Evolutionary conservation across 2,888 invertebrate genomes (phyloP).

Genomic region (Volucella bombylans): DNA sequence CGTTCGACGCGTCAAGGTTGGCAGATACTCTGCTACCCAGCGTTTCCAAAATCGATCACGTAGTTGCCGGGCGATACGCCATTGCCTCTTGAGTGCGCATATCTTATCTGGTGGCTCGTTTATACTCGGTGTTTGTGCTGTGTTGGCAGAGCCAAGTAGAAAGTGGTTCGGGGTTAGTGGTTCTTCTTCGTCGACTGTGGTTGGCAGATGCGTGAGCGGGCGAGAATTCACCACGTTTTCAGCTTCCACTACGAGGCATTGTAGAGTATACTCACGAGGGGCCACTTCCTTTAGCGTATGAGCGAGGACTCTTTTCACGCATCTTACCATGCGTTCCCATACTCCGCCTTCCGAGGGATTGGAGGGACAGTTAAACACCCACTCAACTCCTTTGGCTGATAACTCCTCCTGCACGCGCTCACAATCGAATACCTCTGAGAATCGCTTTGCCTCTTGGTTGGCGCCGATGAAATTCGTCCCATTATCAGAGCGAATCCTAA

Average conservation of each 20-base stretch:
- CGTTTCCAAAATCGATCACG: constrained; percentile 40
- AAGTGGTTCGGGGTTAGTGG: constrained; percentile 30
- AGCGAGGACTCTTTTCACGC: too few relatives aligned
- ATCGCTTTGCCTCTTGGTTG: too few relatives aligned
- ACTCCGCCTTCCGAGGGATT: too few relatives aligned
- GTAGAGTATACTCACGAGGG: neutral
- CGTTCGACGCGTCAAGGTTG: constrained; percentile 46
- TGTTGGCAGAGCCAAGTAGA: neutral
- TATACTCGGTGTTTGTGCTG: neutral
- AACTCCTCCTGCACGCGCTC: too few relatives aligned
- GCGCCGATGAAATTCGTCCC: too few relatives aligned
- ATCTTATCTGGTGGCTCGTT: neutral
- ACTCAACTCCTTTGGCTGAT: too few relatives aligned
- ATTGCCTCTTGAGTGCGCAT: constrained; percentile 25
- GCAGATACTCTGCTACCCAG: constrained; percentile 60
- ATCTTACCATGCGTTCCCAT: constrained; percentile 50
- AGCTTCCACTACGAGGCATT: constrained; percentile 4
- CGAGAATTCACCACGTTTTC: constrained; percentile 4
- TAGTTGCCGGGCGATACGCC: constrained; percentile 30
- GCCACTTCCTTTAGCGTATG: too few relatives aligned
- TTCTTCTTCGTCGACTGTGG: constrained; percentile 4
- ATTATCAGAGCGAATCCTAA: too few relatives aligned
- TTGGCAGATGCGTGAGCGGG: constrained; percentile 26
- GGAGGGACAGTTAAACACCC: too few relatives aligned
- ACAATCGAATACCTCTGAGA: too few relatives aligned